Percentiles rank a stretch among this genome's conserved stretches.
These are phyloP conservation scores for Holocentrus rufus DNA, from an alignment of 2,797 vertebrate genomes.

Conservation along the genomic window DNA sequence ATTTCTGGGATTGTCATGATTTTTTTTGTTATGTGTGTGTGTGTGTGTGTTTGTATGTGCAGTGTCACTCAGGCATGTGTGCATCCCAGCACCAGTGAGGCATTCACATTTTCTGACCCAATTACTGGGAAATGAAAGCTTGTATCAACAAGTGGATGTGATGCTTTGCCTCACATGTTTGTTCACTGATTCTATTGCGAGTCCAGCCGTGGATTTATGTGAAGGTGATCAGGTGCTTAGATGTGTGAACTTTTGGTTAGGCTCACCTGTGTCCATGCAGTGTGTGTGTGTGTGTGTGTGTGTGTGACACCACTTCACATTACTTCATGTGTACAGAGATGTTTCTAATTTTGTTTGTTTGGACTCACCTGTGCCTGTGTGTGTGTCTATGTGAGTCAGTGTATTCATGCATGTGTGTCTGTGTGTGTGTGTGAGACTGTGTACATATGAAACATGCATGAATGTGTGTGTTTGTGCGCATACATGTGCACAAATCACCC, in stretches of 20 bases:
- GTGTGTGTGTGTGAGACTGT: not conserved
- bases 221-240: too few species aligned
- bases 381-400: slow-evolving; percentile 2
- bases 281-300: slow-evolving; percentile 1
- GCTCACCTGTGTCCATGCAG: not conserved
- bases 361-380: not conserved
- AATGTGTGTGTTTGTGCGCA: not conserved
- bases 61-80: slow-evolving; percentile 28
- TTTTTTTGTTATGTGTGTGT: slow-evolving; percentile 1
- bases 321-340: not conserved
- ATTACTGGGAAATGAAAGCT: slow-evolving; percentile 30
- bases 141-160: slow-evolving; percentile 59
- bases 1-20: not conserved
- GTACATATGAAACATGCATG: not conserved
- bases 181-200: too few species aligned
- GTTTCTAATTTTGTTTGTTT: not conserved
- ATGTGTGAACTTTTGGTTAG: too few species aligned
- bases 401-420: not conserved
- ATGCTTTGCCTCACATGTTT: too few species aligned
- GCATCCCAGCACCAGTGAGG: slow-evolving; percentile 24
- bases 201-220: too few species aligned
- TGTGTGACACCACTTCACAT: not conserved
- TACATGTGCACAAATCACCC: not conserved
- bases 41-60: slow-evolving; percentile 5
- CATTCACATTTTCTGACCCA: slow-evolving; percentile 35